A percentile compares a stretch with the other conserved stretches of the same genome.
These are phyloP conservation scores for Clostera curtula DNA, from an alignment of 2,888 invertebrate genomes.

Conservation along the genomic window DNA sequence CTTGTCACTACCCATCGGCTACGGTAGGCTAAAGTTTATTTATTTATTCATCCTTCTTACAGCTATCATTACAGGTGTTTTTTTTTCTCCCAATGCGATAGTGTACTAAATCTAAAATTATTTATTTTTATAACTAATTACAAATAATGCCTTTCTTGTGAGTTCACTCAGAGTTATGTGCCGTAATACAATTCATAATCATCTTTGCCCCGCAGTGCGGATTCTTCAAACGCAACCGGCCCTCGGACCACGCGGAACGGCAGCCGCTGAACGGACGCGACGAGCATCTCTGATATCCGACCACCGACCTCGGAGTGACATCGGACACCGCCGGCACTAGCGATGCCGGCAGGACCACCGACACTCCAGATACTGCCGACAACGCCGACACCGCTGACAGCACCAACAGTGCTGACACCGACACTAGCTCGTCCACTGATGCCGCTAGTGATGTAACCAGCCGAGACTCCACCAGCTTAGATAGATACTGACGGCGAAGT, in stretches of 20 bases:
- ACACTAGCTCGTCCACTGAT: conserved; percentile 46
- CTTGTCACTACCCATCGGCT: too few species aligned
- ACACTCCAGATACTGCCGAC: conserved; percentile 27
- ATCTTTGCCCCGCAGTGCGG: conserved; percentile 79
- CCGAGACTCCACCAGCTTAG: conserved; percentile 57
- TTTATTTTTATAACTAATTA: too few species aligned
- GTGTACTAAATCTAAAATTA: too few species aligned
- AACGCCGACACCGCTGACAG: conserved; percentile 25
- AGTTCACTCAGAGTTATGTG: too few species aligned
- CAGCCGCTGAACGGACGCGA: conserved; percentile 89
- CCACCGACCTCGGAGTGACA: conserved; percentile 41
- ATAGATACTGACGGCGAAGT: conserved; percentile 47
- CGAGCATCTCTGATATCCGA: conserved; percentile 81
- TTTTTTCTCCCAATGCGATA: too few species aligned
- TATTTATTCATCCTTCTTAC: too few species aligned
- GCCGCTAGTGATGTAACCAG: conserved; percentile 69
- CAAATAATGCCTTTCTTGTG: too few species aligned
- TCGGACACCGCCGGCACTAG: conserved; percentile 39
- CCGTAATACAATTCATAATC: too few species aligned
- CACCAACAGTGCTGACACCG: conserved; percentile 26
- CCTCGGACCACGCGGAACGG: conserved; percentile 86
- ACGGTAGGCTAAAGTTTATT: too few species aligned
- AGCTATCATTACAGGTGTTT: too few species aligned
- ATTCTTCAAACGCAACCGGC: conserved; percentile 94
- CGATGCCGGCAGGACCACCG: conserved; percentile 23